A percentile compares a stretch with the other conserved stretches of the same genome.
Conservation (phyloP, 64 coral and sea anemone genomes). For the Dendronephthya gigantea region DNA sequence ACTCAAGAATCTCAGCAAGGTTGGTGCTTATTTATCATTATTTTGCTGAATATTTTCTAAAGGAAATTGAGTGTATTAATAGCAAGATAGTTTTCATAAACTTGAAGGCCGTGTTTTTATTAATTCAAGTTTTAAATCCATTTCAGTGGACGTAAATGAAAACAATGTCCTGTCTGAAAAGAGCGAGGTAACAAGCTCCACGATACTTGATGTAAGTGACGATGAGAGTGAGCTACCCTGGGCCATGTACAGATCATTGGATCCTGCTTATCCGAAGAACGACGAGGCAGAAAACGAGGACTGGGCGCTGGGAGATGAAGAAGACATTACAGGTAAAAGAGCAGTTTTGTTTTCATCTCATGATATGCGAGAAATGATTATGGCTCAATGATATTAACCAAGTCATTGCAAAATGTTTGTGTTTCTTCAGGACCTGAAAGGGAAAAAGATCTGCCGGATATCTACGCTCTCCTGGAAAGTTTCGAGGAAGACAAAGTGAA, state of each 20-base stretch:
- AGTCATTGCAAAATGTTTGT: neutral
- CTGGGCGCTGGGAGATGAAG: slow-evolving; percentile 68
- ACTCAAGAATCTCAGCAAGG: neutral
- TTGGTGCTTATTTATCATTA: neutral
- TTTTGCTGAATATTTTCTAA: too few relatives aligned
- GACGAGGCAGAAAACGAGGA: slow-evolving; percentile 76
- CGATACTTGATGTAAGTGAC: slow-evolving; percentile 32
- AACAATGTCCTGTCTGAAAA: neutral
- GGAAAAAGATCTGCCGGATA: slow-evolving; percentile 10
- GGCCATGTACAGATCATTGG: slow-evolving; percentile 94
- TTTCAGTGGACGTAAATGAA: neutral
- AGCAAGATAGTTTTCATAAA: too few relatives aligned
- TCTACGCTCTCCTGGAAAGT: slow-evolving; percentile 75
- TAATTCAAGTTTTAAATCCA: too few relatives aligned
- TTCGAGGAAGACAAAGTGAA: slow-evolving; percentile 39
- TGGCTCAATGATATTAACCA: too few relatives aligned
- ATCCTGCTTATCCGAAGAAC: slow-evolving; percentile 28
- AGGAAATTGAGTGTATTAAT: too few relatives aligned
- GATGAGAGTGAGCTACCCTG: slow-evolving; percentile 90
- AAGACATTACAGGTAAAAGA: slow-evolving; percentile 66
- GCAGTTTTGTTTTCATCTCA: neutral
- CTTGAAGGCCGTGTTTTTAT: too few relatives aligned
- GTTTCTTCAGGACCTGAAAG: neutral
- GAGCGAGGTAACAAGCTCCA: neutral
- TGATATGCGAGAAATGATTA: neutral